Evolutionary conservation across 1,140 invertebrate species (phyloP), one percentile per base, ranked within the genome.

Genomic region (Coboldia fuscipes): DNA sequence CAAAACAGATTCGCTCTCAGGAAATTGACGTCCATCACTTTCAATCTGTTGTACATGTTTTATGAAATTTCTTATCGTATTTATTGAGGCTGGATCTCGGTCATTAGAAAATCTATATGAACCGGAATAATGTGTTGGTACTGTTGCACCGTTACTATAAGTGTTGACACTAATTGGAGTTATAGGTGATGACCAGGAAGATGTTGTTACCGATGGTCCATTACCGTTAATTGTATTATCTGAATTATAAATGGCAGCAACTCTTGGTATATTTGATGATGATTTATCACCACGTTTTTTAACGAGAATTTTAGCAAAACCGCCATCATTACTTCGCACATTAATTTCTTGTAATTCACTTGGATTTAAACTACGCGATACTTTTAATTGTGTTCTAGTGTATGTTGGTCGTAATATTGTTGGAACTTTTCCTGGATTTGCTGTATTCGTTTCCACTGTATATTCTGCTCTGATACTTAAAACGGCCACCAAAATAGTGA

Each of bases 311-410:
- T 77, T 76, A 1, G 78, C 74, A 2, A 78, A 45, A 29, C 70
- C 72, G 8, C 79, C 79, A 10, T 71, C 67, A 44, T 68, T 70
- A 0, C 75, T 77, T 36, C 71, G 64, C 0, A 84, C 72, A 45
- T 72, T 76, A 8, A 82, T 47, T 8, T 77, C 75, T 44, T 78
- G 69, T 16, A 68, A 79, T 28, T 74, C 66, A 4, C 73, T 68
- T 2, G 76, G 75, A 51, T 75, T 69, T 2, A 81, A 55, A 50
- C 74, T 79, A 41, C 76, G 62, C 0, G 75, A 70, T 3, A 84
- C 76, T 48, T 80, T 75, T 1, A 84, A 51, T 45, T 76, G 68
- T 3, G 78, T 81, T 31, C 77, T 62, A 3, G 75, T 66, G 22
- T 66, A 51, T 17, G 64, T 53, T 3, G 65, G 65, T 16, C 56